phyloP scores from a whole-genome alignment of 2,888 invertebrate species.

The Macrosiphum euphorbiae region DNA sequence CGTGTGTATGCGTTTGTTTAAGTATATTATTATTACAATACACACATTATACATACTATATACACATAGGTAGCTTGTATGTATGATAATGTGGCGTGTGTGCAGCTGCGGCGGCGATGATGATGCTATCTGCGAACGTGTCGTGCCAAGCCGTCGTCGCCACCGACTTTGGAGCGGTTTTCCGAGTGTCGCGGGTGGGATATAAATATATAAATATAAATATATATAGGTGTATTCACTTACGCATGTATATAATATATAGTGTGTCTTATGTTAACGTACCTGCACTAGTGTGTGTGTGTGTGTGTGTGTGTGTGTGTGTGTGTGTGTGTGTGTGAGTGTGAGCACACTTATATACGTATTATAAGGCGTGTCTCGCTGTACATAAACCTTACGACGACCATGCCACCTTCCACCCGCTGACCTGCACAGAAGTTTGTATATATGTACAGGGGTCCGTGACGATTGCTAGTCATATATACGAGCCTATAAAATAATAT shows the following conservation, averaged over 20 bases:
- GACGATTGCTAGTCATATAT: constrained; percentile 3
- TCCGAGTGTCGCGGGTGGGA: constrained; percentile 5
- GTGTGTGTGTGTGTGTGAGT: no score
- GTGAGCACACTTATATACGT: background rate
- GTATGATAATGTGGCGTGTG: constrained; percentile 16
- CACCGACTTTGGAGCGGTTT: constrained; percentile 16
- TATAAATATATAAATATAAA: no score
- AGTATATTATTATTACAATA: background rate
- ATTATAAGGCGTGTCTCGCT: constrained; percentile 32
- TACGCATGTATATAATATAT: background rate
- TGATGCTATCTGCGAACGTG: constrained; percentile 60
- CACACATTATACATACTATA: no score
- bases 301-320: no score
- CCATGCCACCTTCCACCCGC: background rate
- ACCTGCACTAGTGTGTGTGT: background rate
- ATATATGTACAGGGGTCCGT: background rate
- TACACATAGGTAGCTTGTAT: background rate
- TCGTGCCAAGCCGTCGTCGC: constrained; percentile 48
- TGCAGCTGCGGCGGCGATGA: background rate
- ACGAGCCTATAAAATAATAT: background rate
- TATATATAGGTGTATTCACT: background rate
- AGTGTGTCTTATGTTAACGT: background rate
- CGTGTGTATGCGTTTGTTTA: background rate
- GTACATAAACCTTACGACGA: background rate
- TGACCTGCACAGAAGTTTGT: background rate